Percentiles rank a stretch among this genome's conserved stretches.
phyloP scores from a whole-genome alignment of 2,888 invertebrate genomes.

The Dorcus hopei region DNA sequence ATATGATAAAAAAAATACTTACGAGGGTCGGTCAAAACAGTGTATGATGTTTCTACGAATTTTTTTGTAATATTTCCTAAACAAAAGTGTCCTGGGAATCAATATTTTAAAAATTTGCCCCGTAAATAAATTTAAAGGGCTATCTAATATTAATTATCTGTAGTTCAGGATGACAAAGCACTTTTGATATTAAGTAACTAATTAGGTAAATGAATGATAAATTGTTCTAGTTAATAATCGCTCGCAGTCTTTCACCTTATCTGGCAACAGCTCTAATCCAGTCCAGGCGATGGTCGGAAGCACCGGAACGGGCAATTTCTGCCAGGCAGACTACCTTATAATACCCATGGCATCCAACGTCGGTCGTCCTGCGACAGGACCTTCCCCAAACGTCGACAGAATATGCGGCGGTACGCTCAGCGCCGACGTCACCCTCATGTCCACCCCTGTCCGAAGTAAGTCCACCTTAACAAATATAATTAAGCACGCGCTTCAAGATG shows the following conservation, averaged over 20 bases:
- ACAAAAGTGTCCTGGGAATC: no score
- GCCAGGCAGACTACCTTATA: constrained; percentile 75
- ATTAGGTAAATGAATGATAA: not conserved
- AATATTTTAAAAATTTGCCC: no score
- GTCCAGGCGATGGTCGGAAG: constrained; percentile 65
- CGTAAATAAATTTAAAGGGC: no score
- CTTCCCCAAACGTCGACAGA: constrained; percentile 70
- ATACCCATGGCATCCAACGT: constrained; percentile 75
- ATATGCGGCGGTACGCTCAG: constrained; percentile 81
- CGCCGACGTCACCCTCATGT: constrained; percentile 65
- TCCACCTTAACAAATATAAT: no score
- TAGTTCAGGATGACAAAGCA: no score
- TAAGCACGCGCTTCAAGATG: no score
- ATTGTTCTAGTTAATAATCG: constrained; percentile 61
- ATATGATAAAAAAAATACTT: no score
- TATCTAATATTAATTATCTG: no score
- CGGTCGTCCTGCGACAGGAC: constrained; percentile 56
- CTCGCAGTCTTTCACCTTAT: constrained; percentile 70
- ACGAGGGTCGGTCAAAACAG: no score
- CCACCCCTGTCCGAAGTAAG: constrained; percentile 70
- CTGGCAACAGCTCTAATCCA: constrained; percentile 71
- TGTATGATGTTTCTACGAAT: no score
- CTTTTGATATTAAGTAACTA: no score
- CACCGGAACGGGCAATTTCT: constrained; percentile 64
- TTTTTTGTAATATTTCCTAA: no score